phyloP scores from a whole-genome alignment of 1,140 invertebrate species.

The Drepana arcuata region DNA sequence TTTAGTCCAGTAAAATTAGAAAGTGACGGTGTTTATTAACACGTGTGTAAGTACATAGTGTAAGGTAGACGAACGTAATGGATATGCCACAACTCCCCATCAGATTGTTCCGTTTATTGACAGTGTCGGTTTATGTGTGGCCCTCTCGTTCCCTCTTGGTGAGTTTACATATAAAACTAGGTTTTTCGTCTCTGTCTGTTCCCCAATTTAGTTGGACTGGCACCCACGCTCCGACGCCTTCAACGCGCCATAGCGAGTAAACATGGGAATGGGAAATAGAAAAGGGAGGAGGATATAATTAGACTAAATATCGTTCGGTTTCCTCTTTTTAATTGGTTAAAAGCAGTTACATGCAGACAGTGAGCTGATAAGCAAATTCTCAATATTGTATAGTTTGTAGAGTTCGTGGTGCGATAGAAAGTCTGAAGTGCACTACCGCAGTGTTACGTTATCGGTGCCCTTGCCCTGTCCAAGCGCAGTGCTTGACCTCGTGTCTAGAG shows the following conservation, averaged over 20 bases:
- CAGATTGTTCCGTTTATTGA: constrained; percentile 38
- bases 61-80: constrained; percentile 33
- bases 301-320: constrained; percentile 51
- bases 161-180: constrained; percentile 26
- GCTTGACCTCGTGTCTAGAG: constrained; percentile 19
- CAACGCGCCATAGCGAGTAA: constrained; percentile 60
- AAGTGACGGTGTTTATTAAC: constrained; percentile 35
- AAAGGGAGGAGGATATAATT: constrained; percentile 64
- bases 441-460: constrained; percentile 31
- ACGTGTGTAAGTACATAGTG: constrained; percentile 12
- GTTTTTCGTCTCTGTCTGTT: constrained; percentile 54
- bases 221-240: constrained; percentile 53
- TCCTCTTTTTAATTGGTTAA: constrained; percentile 24
- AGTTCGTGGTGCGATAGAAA: too few relatives aligned
- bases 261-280: constrained; percentile 64
- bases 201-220: constrained; percentile 54
- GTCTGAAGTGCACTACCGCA: too few relatives aligned
- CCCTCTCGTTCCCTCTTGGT: constrained; percentile 31
- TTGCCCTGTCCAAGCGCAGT: constrained; percentile 24
- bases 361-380: too few relatives aligned
- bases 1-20: constrained; percentile 41
- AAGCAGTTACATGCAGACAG: too few relatives aligned
- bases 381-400: too few relatives aligned
- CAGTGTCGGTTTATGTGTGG: constrained; percentile 29
- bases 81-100: constrained; percentile 39